phyloP scores from a whole-genome alignment of 1,140 invertebrate genomes.

The Halotydeus destructor region DNA sequence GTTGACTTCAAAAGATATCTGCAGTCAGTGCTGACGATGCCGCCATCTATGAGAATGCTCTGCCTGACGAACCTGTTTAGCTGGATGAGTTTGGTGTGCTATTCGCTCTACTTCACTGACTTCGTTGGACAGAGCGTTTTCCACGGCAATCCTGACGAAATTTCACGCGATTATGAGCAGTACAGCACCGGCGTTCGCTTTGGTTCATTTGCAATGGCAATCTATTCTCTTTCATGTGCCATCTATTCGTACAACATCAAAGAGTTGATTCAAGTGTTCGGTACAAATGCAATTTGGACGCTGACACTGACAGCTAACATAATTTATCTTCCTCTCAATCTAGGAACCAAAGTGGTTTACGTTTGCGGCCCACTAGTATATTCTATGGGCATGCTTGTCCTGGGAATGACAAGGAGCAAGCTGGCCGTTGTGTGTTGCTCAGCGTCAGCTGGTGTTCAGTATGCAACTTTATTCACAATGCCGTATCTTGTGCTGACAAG shows the following conservation, averaged over 20 bases:
- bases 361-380: conserved; percentile 75
- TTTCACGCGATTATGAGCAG: conserved; percentile 32
- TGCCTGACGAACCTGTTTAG: conserved; percentile 87
- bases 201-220: conserved; percentile 86
- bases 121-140: conserved; percentile 92
- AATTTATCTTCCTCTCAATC: background rate
- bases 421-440: conserved; percentile 67
- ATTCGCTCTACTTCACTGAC: conserved; percentile 89
- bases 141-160: conserved; percentile 55
- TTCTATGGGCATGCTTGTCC: conserved; percentile 62
- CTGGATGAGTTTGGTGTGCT: conserved; percentile 94
- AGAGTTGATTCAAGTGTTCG: conserved; percentile 55
- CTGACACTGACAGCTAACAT: no score
- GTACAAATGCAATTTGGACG: conserved; percentile 29
- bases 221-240: conserved; percentile 83
- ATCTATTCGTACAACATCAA: conserved; percentile 77
- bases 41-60: conserved; percentile 55
- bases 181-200: conserved; percentile 82
- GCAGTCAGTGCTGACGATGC: conserved; percentile 70
- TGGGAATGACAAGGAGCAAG: conserved; percentile 53
- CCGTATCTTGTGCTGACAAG: conserved; percentile 79
- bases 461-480: conserved; percentile 91
- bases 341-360: conserved; percentile 63
- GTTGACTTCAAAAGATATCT: conserved; percentile 44
- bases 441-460: conserved; percentile 82